Conservation (phyloP, 2,888 invertebrate genomes). For the Sabellastarte sp. region DNA sequence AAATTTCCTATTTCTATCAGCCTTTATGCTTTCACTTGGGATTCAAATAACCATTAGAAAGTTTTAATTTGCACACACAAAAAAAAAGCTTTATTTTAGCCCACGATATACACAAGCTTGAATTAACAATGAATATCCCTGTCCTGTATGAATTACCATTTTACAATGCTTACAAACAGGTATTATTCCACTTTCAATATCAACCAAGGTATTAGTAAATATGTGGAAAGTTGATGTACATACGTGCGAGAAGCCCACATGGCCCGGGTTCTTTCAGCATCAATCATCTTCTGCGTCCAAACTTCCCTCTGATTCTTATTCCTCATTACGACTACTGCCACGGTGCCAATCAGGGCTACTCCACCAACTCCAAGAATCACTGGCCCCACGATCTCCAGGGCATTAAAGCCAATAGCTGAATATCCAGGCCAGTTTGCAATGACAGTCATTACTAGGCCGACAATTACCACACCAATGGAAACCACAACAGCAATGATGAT, state of each 20-base stretch:
- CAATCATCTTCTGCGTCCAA: not conserved
- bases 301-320: not conserved
- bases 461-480: slow-evolving; percentile 27
- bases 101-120: too few relatives aligned
- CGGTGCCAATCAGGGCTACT: not conserved
- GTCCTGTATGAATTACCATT: too few relatives aligned
- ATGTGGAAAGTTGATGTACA: too few relatives aligned
- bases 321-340: not conserved
- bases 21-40: too few relatives aligned
- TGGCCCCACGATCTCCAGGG: slow-evolving; percentile 30
- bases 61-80: too few relatives aligned
- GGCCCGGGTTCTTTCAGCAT: not conserved
- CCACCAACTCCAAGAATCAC: slow-evolving; percentile 23
- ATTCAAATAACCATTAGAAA: too few relatives aligned
- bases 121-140: too few relatives aligned
- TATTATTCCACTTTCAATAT: too few relatives aligned
- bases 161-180: too few relatives aligned
- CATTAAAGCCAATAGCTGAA: slow-evolving; percentile 25
- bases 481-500: slow-evolving; percentile 28
- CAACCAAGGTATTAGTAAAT: too few relatives aligned
- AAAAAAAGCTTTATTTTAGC: too few relatives aligned
- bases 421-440: slow-evolving; percentile 31
- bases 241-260: not conserved
- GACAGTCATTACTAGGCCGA: slow-evolving; percentile 31
- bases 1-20: too few relatives aligned